Percentiles rank a stretch among this genome's conserved stretches.
Evolutionary conservation across 1,140 invertebrate genomes (phyloP).

Genomic region (Daktulosphaira vitifoliae): DNA sequence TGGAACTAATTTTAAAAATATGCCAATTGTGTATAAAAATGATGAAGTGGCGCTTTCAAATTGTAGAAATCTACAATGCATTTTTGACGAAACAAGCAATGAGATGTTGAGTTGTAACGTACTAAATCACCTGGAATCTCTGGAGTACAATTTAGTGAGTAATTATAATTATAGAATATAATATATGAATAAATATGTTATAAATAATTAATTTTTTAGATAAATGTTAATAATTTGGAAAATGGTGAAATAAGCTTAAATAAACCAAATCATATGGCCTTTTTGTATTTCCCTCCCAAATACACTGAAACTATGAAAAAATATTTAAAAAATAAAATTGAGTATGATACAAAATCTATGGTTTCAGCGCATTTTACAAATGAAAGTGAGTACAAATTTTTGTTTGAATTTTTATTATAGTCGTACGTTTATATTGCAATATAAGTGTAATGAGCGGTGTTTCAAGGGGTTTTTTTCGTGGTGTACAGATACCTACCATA

Average conservation of each 20-base stretch:
- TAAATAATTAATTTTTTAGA: not conserved
- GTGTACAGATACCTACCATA: no score
- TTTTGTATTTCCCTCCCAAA: conserved; percentile 17
- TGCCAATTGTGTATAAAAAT: conserved; percentile 16
- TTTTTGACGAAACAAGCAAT: not conserved
- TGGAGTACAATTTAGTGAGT: conserved; percentile 8
- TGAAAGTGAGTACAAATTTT: conserved; percentile 1
- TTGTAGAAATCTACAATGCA: not conserved
- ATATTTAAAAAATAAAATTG: not conserved
- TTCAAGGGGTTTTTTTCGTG: no score
- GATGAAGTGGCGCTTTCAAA: conserved; percentile 1
- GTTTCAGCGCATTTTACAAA: not conserved
- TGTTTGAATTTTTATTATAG: no score
- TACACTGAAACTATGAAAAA: not conserved
- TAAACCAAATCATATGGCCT: not conserved
- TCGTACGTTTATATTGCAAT: no score
- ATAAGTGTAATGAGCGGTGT: no score
- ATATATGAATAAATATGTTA: not conserved
- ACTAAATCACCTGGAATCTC: not conserved
- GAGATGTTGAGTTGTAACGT: conserved; percentile 4
- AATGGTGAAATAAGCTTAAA: not conserved
- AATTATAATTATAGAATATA: not conserved
- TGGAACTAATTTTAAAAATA: not conserved
- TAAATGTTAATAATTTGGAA: not conserved
- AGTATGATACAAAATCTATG: not conserved